Conservation (phyloP, 2,888 invertebrate species). For the Trachelus troglodyta region DNA sequence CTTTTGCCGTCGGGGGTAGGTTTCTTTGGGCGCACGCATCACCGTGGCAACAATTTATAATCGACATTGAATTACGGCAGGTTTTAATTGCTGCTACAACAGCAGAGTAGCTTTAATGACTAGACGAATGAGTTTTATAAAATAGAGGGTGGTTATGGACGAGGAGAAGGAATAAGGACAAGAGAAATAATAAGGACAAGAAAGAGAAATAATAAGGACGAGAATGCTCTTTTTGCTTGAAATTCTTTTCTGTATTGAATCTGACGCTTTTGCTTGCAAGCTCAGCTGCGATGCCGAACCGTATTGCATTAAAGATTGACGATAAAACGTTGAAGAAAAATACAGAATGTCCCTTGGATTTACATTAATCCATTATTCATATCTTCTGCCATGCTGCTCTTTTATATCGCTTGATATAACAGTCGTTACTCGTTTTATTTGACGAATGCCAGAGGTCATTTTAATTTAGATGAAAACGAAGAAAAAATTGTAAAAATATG, state of each 20-base stretch:
- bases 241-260: not conserved
- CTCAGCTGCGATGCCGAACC: not conserved
- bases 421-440: not conserved
- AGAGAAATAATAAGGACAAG: not conserved
- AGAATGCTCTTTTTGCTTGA: not conserved
- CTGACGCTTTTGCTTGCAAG: not conserved
- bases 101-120: not conserved
- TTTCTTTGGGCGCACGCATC: not conserved
- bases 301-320: not conserved
- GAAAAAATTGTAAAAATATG: slow-evolving; percentile 6
- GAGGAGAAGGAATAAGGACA: not conserved
- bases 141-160: slow-evolving; percentile 6
- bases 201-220: not conserved
- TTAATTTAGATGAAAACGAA: not conserved
- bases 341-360: not conserved
- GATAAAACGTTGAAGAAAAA: not conserved
- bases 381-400: not conserved
- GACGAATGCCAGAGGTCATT: not conserved
- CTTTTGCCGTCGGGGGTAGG: not conserved
- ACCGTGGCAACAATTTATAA: not conserved
- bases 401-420: not conserved
- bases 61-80: slow-evolving; percentile 6
- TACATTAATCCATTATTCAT: not conserved
- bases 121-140: slow-evolving; percentile 1
- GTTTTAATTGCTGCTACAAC: not conserved